Percentiles rank a stretch among this genome's conserved stretches.
Conservation (phyloP, 2,888 invertebrate species). For the Drosophila aldrichi region DNA sequence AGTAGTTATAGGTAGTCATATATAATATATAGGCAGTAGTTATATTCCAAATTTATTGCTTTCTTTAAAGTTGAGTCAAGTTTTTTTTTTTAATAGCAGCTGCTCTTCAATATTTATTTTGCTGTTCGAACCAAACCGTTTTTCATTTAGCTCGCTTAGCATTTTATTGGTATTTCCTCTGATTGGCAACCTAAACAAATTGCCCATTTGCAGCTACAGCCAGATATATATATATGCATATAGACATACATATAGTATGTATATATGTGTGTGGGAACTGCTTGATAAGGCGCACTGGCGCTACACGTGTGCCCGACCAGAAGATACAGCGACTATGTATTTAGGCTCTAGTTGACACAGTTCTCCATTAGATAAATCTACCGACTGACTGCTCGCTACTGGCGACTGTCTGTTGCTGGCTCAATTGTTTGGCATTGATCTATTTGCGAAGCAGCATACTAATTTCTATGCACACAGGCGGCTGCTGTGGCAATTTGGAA, state of each 20-base stretch:
- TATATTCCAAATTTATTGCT: conserved; percentile 8
- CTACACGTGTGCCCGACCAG: conserved; percentile 33
- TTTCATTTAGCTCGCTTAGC: conserved; percentile 65
- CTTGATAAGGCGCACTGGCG: conserved; percentile 31
- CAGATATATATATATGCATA: not conserved
- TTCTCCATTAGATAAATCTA: not conserved
- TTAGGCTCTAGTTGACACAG: not conserved
- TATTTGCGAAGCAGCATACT: conserved; percentile 27
- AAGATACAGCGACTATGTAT: not conserved
- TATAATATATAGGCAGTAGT: not conserved
- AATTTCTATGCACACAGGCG: conserved; percentile 45
- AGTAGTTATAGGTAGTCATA: not conserved
- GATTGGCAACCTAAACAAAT: conserved; percentile 52
- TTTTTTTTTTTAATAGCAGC: conserved; percentile 8
- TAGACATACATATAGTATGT: no score
- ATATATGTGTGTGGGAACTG: conserved; percentile 7
- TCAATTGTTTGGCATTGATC: conserved; percentile 23
- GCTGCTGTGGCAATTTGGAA: conserved; percentile 23
- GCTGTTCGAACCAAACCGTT: conserved; percentile 24
- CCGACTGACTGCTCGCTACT: not conserved
- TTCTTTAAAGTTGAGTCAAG: conserved; percentile 10
- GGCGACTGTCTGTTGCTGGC: not conserved
- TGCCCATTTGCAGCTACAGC: conserved; percentile 27
- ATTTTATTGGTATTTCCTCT: conserved; percentile 61
- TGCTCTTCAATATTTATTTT: conserved; percentile 25